A percentile compares a stretch with the other conserved stretches of the same genome.
phyloP scores from a whole-genome alignment of 2,113 vertebrate species.

The Tachysurus vachellii region DNA sequence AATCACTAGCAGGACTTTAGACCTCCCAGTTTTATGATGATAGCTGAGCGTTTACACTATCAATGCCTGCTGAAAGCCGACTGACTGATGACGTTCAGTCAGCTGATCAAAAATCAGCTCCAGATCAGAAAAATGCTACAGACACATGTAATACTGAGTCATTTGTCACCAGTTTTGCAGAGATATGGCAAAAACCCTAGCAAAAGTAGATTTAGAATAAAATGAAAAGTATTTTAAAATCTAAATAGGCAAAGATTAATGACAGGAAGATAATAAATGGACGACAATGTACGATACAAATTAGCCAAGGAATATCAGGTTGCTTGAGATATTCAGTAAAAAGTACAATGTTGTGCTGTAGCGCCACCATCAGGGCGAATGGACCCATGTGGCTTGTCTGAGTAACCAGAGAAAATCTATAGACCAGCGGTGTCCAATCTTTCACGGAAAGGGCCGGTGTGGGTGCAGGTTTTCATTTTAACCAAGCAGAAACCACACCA shows the following conservation, averaged over 20 bases:
- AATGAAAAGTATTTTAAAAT: too few relatives aligned
- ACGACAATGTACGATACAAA: too few relatives aligned
- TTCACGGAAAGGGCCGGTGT: too few relatives aligned
- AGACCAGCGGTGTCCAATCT: not conserved
- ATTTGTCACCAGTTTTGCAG: not conserved
- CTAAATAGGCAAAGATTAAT: too few relatives aligned
- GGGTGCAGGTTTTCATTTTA: too few relatives aligned
- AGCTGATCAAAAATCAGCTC: not conserved
- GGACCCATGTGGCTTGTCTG: not conserved
- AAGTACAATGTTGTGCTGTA: too few relatives aligned
- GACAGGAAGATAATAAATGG: too few relatives aligned
- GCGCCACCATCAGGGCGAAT: not conserved
- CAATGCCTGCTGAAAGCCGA: not conserved
- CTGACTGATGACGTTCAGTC: not conserved
- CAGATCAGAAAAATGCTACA: not conserved
- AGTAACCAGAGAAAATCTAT: not conserved
- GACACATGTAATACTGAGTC: not conserved
- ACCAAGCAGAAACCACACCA: too few relatives aligned
- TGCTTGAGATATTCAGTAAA: too few relatives aligned
- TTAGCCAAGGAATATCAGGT: too few relatives aligned
- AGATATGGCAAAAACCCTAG: too few relatives aligned
- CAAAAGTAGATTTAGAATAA: too few relatives aligned
- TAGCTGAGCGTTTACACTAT: not conserved
- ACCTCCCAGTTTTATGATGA: not conserved
- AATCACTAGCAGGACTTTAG: not conserved